Base-by-base conservation (phyloP, 2,797 vertebrate species). In the Cuculus canorus region DNA sequence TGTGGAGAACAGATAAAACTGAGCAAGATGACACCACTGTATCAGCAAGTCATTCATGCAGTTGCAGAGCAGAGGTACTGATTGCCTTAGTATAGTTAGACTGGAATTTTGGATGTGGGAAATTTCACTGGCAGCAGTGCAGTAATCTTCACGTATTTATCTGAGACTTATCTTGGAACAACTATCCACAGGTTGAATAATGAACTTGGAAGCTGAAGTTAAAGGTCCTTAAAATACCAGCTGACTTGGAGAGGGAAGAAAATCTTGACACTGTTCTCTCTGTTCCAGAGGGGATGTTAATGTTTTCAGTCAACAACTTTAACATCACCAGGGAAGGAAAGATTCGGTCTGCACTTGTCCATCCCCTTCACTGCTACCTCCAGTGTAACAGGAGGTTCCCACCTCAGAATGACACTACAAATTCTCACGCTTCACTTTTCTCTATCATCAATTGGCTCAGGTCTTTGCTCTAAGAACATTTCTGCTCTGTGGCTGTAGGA, bases 351-450 rank as follows among this genome's bases (percentile, higher is more conserved):
- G 57, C 13, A 11, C 23, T 59, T 22, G 24, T 33, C 43, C 52
- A 35, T 52, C 8, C 28, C 28, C 45, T 37, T 30, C 2, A 2
- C 80, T 78, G 25, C 45, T 77, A 81, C 28, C 82, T 24, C 16
- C 30, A 32, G 37, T 54, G 52, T 33, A 50, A 47, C 0, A 0
- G 50, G 41, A 22, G 7, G 37, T 59, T 53, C 4, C 41, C 17
- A 5, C 53, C 23, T 63, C 50, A 35, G 32, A 18, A 10, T 14
- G 14, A 8, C 7, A 8, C 12, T 10, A 16, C 13, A 27, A 35
- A 18, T 54, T 72, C 18, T 43, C 57, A 59, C 33, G 11, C 11
- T 76, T 86, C 43, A 24, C 8, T 6, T 32, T 79, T 76, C 28
- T n/a, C 47, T 25, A 0, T 9, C 33, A 5, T 52, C 33, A 37